Conservation (phyloP, 2,113 vertebrate genomes). For the Catharus bicknelli region DNA sequence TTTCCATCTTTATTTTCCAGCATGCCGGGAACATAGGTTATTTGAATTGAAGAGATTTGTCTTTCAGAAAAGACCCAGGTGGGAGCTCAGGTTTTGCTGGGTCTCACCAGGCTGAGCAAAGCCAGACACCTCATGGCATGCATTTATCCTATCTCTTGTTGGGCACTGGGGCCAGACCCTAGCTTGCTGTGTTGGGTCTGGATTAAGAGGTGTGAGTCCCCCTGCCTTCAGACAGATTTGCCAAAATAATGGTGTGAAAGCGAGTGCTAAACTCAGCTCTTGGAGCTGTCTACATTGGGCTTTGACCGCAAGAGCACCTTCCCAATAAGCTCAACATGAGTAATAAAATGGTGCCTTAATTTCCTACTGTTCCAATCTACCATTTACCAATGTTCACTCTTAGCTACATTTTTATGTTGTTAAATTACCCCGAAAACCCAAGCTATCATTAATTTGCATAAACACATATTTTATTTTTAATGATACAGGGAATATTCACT, state of each 20-base stretch:
- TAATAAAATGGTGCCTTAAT: background rate
- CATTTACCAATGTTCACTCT: background rate
- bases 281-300: background rate
- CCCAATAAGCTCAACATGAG: background rate
- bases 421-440: background rate
- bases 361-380: accelerated
- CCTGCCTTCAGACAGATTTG: background rate
- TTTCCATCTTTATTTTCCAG: background rate
- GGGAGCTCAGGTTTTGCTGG: background rate
- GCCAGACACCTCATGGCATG: background rate
- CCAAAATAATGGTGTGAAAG: background rate
- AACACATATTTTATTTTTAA: background rate
- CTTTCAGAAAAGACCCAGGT: background rate
- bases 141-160: accelerated
- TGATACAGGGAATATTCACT: background rate
- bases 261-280: background rate
- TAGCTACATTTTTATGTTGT: background rate
- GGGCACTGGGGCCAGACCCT: background rate
- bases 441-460: background rate
- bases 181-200: background rate
- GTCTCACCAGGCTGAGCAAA: background rate
- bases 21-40: accelerated
- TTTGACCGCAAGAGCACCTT: background rate
- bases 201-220: background rate
- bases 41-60: background rate